Evolutionary conservation across 2,113 vertebrate species (phyloP), one percentile per base, ranked within the genome.

Genomic region (Onychostruthus taczanowskii): DNA sequence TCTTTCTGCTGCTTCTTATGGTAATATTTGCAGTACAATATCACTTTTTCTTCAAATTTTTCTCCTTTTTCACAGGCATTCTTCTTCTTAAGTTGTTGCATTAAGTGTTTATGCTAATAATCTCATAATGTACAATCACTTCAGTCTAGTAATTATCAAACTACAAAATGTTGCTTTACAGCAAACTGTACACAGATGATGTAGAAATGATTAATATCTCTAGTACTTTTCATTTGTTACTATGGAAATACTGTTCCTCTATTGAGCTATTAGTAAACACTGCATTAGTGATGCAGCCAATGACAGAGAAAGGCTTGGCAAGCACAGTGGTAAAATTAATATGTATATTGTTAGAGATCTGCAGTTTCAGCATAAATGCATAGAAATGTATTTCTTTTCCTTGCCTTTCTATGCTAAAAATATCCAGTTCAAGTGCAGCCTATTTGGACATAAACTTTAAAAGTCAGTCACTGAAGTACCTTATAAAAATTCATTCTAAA

Each of bases 151-250:
- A 98, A 97, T 98, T 98, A 97, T 97, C 94, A 95, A 97, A 89
- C 94, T 97, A 95, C 77, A 97, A 96, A 97, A 95, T 94, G 89
- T 86, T 97, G 87, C 90, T 97, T 97, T 97, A 96, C 79, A 97
- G 82, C 7, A 95, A 97, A 97, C n/a, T 72, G 55, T 97, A 96
- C 82, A 95, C 55, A 91, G 95, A 96, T 98, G 97, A 97, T 96
- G 94, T 79, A 96, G 91, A 96, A 95, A 94, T 4, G 15, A 98
- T 98, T 98, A 97, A 97, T 98, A 96, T 96, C 93, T 93, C 77
- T 59, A 83, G 86, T 80, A 97, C 74, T 97, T 78, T 97, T 98
- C 97, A 96, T 98, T 98, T 97, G 98, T 98, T 98, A 96, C 97
- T 96, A 97, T 98, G 97, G 98, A 97, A 97, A 98, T 97, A 30